Conservation (phyloP, 2,113 vertebrate genomes). For the Ardeotis arabs region DNA sequence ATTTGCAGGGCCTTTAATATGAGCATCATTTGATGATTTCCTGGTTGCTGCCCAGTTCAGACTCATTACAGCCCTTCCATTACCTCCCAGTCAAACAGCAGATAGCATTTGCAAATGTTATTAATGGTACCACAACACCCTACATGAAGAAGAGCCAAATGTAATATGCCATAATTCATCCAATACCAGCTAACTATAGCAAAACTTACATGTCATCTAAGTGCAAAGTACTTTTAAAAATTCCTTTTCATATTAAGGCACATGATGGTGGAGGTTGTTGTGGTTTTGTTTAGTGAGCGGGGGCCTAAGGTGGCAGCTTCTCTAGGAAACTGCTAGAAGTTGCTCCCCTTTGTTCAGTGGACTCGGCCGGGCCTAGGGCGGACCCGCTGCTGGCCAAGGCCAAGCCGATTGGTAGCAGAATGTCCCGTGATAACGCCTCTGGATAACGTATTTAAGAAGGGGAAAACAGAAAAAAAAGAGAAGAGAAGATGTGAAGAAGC, state of each 20-base stretch:
- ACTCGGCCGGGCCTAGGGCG: too few species aligned
- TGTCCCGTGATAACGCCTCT: too few species aligned
- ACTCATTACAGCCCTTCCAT: background rate
- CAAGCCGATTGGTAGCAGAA: too few species aligned
- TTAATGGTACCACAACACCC: background rate
- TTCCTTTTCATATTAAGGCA: background rate
- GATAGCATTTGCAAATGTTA: background rate
- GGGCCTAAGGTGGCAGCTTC: too few species aligned
- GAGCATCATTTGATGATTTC: background rate
- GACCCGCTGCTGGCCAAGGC: too few species aligned
- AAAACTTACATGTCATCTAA: background rate
- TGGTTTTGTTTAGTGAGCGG: too few species aligned
- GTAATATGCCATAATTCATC: background rate
- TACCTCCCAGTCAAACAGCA: background rate
- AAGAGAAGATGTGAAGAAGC: too few species aligned
- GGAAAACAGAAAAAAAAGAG: too few species aligned
- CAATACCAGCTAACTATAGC: background rate
- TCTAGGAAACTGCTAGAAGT: too few species aligned
- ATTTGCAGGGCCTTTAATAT: conserved; percentile 1
- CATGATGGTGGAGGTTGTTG: too few species aligned
- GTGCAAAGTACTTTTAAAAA: background rate
- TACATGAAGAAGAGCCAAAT: background rate
- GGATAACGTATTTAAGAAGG: too few species aligned
- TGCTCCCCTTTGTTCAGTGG: too few species aligned
- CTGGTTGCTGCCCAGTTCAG: background rate